Base-by-base conservation (phyloP, 2,888 invertebrate genomes). In the Cerceris ruficornis region DNA sequence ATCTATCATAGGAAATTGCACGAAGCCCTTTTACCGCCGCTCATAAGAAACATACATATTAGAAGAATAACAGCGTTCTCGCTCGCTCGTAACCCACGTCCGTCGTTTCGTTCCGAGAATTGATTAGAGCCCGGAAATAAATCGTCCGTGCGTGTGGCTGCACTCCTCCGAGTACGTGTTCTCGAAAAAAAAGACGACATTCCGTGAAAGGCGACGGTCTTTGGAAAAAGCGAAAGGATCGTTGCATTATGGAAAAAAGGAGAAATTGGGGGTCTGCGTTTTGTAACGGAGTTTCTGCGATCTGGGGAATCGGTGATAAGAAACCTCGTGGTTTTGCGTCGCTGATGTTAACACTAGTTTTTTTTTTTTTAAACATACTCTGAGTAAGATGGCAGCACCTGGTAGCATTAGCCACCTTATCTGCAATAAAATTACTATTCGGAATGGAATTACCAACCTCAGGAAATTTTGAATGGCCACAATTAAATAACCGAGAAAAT, bases 1-100 rank as follows among this genome's bases (percentile, higher is more conserved):
- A 92, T 92, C 91, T 91, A 91, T 92, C 91, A 91, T 90, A 88
- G 90, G 81, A 89, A 91, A 92, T 91, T 90, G 90, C 90, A 87
- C 87, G 87, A 84, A 89, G 85, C 86, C 87, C 89, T 86, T 88
- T 89, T 86, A 83, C 87, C 83, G 77, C 55, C 83, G 82, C 83
- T 85, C 88, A 84, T 86, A 87, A 88, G 89, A 86, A 88, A 86
- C 86, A 87, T 86, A 87, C 85, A 87, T 86, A 87, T 88, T 88
- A 84, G 85, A 88, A 85, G 86, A 86, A 87, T 88, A 87, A 86
- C 87, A 86, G 82, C 81, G 79, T 73, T 83, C 80, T 78, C 76
- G 76, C 78, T 81, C 73, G 81, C 76, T 80, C 71, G 81, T 80
- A 85, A 87, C 83, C 77, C 67, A 75, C 67, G 77, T 76, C 75